Base-by-base conservation (phyloP, 1,140 invertebrate species). In the Bombus breviceps region DNA sequence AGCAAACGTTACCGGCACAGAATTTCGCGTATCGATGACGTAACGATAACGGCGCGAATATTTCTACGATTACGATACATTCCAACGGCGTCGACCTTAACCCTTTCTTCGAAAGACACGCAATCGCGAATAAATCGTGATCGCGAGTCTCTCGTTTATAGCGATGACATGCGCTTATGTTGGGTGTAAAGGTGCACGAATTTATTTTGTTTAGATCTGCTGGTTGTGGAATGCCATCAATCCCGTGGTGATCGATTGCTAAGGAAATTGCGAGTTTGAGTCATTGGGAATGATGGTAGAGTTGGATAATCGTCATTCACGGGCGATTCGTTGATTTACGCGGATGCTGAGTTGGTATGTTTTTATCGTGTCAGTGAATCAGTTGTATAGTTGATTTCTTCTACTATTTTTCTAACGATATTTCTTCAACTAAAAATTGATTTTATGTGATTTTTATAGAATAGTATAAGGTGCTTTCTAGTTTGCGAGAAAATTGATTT, bases 21-120 rank as follows among this genome's bases (percentile, higher is more conserved):
- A n/a, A 53, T 76, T 64, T 86, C 39, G 47, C 18, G 1, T 53
- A 72, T 64, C 78, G 71, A 75, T 88, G 85, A 83, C 59, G 88
- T 64, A 89, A 89, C 39, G 72, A 81, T 89, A 83, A 82, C 75
- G 71, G 39, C 81, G 71, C 34, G 89, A 90, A 90, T 90, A 90
- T 83, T 86, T 88, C 64, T 81, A 28, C 66, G 88, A 59, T 90
- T 90, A 85, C 82, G 59, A 68, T 22, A 53, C 6, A 53, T 53
- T 53, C 47, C 47, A 66, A 69, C 69, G 2, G 39, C 37, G 43
- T 47, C 73, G 85, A 85, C 88, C 85, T 89, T 84, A 83, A 89
- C 88, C 88, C 89, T 90, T 87, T 87, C 89, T 76, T 25, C 34
- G 77, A 85, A 72, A 64, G 69, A 69, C 80, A 62, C 64, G 81